These are phyloP conservation scores for Bombus soroeensis DNA, from an alignment of 1,140 invertebrate species.

Conservation along the genomic window DNA sequence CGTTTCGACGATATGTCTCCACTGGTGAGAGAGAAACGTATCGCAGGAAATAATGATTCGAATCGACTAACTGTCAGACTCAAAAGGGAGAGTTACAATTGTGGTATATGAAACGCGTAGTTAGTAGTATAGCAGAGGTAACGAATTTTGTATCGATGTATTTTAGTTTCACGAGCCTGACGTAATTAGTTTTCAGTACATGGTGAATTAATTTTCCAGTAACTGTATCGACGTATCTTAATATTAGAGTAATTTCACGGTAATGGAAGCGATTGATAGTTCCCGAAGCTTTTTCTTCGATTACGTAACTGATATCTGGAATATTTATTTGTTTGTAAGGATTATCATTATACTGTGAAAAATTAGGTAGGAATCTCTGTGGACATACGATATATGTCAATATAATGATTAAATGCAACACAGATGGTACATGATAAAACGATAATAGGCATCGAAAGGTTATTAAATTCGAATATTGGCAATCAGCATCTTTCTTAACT, in stretches of 20 bases:
- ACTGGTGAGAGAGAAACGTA: not conserved
- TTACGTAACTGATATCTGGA: not conserved
- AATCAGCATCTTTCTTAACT: not conserved
- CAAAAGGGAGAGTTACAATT: not conserved
- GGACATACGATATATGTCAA: too few species aligned
- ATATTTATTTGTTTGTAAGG: not conserved
- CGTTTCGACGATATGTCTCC: constrained; percentile 10
- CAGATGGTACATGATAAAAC: too few species aligned
- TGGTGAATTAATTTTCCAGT: not conserved
- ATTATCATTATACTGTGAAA: too few species aligned
- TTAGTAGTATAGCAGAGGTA: not conserved
- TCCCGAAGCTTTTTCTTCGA: not conserved
- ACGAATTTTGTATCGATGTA: not conserved
- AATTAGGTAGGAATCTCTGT: too few species aligned
- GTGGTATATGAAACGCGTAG: not conserved
- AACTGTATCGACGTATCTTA: not conserved
- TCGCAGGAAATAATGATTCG: constrained; percentile 29
- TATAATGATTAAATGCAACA: too few species aligned
- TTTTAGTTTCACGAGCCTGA: not conserved
- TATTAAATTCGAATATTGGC: not conserved
- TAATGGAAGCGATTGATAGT: not conserved
- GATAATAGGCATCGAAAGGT: too few species aligned
- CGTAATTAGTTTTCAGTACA: not conserved
- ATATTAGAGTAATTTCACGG: not conserved
- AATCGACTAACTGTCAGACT: constrained; percentile 14